These are phyloP conservation scores for Phyllotis vaccarum DNA, from an alignment of 2,797 vertebrate species.

Conservation along the genomic window DNA sequence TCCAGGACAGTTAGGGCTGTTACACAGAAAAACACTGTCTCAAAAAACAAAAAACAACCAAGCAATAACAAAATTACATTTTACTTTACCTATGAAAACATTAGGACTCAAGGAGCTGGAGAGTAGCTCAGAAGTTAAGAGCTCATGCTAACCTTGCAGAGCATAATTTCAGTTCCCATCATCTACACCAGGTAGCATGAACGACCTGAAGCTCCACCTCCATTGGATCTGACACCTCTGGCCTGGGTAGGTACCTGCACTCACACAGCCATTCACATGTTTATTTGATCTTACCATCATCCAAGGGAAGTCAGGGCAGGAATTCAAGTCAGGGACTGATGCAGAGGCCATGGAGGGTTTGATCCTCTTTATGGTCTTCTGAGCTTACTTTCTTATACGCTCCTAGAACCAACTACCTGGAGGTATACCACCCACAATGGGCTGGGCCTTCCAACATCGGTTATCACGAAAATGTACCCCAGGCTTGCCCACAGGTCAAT, in stretches of 20 bases:
- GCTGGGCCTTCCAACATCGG: not conserved
- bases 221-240: not conserved
- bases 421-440: not conserved
- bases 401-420: not conserved
- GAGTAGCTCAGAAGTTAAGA: not conserved
- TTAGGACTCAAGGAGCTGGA: not conserved
- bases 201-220: not conserved
- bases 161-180: not conserved
- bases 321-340: not conserved
- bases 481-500: not conserved
- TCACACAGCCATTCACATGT: not conserved
- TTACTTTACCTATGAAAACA: slow-evolving; percentile 19
- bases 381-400: not conserved
- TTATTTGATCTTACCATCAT: not conserved
- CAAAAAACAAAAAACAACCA: not conserved
- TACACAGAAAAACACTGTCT: not conserved
- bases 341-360: not conserved
- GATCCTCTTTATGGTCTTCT: not conserved
- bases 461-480: not conserved
- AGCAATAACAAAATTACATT: not conserved
- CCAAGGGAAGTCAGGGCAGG: not conserved
- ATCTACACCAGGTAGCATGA: no score
- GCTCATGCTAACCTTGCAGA: not conserved
- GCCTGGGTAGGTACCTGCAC: not conserved
- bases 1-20: not conserved